Evolutionary conservation across 2,113 vertebrate genomes (phyloP).

Genomic region (Platanista minor): DNA sequence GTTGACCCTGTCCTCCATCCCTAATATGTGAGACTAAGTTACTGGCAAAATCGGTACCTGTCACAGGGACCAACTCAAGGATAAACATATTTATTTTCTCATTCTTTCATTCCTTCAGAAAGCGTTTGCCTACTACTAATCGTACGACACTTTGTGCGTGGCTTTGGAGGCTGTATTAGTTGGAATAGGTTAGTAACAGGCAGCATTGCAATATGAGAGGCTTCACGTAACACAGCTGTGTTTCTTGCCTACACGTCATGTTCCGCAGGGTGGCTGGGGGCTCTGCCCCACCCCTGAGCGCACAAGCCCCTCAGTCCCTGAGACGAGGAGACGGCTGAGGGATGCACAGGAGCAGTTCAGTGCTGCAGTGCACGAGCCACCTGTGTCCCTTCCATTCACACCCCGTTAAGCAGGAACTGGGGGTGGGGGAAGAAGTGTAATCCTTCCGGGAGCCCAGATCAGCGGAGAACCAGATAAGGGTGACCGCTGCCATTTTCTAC

Average conservation of each 20-base stretch:
- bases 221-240: not conserved
- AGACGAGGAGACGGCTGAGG: not conserved
- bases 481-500: not conserved
- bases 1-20: not conserved
- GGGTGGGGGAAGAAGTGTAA: no score
- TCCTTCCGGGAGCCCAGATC: not conserved
- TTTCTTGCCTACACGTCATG: not conserved
- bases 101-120: not conserved
- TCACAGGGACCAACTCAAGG: not conserved
- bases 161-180: not conserved
- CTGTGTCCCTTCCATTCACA: not conserved
- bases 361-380: not conserved
- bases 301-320: not conserved
- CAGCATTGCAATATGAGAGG: not conserved
- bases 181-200: not conserved
- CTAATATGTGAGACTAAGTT: not conserved
- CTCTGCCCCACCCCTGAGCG: not conserved
- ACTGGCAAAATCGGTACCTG: not conserved
- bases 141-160: no score
- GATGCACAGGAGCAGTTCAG: not conserved
- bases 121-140: not conserved
- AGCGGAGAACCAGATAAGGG: not conserved
- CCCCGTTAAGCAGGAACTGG: not conserved
- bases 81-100: not conserved
- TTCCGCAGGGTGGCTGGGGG: not conserved